Evolutionary conservation across 1,140 invertebrate genomes (phyloP).

Genomic region (Trichomalopsis sarcophagae): DNA sequence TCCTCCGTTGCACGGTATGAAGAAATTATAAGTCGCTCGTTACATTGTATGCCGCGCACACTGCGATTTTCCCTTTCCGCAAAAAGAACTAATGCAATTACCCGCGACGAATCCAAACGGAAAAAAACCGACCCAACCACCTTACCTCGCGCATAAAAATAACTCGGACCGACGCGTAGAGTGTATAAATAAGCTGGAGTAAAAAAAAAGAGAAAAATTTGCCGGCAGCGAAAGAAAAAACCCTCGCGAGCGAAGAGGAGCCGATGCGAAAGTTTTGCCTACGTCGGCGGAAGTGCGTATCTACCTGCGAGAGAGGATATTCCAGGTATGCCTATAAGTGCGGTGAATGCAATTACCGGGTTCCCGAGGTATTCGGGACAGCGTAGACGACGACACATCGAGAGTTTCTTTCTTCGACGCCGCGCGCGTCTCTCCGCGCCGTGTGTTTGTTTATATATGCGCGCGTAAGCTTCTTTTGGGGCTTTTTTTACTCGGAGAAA

Average conservation of each 20-base stretch:
- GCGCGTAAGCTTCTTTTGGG: not conserved
- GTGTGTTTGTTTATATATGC: not conserved
- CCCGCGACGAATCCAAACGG: not conserved
- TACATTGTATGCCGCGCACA: not conserved
- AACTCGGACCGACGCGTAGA: not conserved
- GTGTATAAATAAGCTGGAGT: not conserved
- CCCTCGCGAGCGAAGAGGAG: not conserved
- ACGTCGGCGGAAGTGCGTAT: not conserved
- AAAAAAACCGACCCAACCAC: not conserved
- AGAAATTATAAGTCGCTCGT: not conserved
- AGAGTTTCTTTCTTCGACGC: not conserved
- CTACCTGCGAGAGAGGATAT: not conserved
- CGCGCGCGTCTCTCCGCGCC: not conserved
- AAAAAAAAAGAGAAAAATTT: not conserved
- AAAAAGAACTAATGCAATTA: constrained; percentile 17
- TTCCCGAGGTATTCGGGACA: not conserved
- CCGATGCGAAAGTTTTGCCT: no score
- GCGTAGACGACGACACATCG: not conserved
- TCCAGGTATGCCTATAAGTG: not conserved
- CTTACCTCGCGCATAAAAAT: not conserved
- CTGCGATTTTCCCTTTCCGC: not conserved
- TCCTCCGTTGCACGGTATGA: not conserved
- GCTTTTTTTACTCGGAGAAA: not conserved
- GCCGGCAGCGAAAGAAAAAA: not conserved
- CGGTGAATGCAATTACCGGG: not conserved